These are phyloP conservation scores for Lepilemur septentrionalis DNA, from an alignment of 2,797 vertebrate species.

Conservation along the genomic window DNA sequence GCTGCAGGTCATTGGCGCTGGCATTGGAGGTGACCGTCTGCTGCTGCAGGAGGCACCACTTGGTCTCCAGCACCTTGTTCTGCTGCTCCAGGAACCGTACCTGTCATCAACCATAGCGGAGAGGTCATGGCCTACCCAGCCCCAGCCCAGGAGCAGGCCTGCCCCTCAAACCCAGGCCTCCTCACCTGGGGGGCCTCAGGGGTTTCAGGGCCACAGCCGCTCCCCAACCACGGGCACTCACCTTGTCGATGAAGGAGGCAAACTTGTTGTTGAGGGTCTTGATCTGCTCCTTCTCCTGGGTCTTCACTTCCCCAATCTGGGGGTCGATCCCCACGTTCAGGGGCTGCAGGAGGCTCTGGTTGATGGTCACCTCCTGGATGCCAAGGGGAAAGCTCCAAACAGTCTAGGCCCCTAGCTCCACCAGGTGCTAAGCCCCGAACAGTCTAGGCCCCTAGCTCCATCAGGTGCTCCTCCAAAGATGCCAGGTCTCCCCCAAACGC, in stretches of 20 bases:
- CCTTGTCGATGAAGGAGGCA: slow-evolving; percentile 93
- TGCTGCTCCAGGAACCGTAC: slow-evolving; percentile 60
- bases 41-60: slow-evolving; percentile 63
- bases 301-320: slow-evolving; percentile 87
- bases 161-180: too few relatives aligned
- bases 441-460: not conserved
- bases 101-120: not conserved
- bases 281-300: slow-evolving; percentile 37
- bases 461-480: not conserved
- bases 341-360: slow-evolving; percentile 85
- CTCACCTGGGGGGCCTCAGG: not conserved
- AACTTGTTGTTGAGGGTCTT: slow-evolving; percentile 92
- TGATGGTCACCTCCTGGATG: slow-evolving; percentile 84
- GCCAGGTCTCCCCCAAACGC: not conserved
- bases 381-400: not conserved
- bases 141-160: not conserved
- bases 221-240: slow-evolving; percentile 75
- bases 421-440: too few relatives aligned
- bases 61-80: slow-evolving; percentile 65
- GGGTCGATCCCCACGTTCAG: slow-evolving; percentile 90
- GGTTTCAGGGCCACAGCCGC: not conserved
- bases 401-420: too few relatives aligned
- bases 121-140: not conserved
- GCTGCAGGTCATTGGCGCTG: slow-evolving; percentile 83
- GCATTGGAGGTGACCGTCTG: slow-evolving; percentile 77